Base-by-base conservation (phyloP, 2,888 invertebrate species). In the Plagiodera versicolora region DNA sequence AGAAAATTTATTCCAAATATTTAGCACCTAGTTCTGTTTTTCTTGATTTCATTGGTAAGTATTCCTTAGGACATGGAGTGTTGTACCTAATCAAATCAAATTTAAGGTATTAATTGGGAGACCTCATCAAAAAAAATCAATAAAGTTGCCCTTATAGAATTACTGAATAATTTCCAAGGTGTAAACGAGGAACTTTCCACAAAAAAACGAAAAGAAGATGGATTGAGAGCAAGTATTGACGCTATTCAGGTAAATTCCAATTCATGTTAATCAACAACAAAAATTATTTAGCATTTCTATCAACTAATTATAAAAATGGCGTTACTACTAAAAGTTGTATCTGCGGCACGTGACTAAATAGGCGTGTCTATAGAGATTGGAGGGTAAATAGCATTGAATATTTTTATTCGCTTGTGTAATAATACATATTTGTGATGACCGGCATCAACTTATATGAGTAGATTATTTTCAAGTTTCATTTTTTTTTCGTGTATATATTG, bases 1-100 rank as follows among this genome's bases (percentile, higher is more conserved):
- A 83, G 70, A 87, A 88, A 69, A 77, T 87, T 52, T 89, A 91
- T 78, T 79, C 83, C 28, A 88, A 87, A 73, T 84, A 89, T 72
- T 82, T 87, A 18, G 82, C 84, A 60, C 86, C 88, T 71, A 89
- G 90, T 17, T 87, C 87, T 39, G 81, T 87, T 18, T 77, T 91
- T 50, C 81, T 91, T 32, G 83, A 82, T 63, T 84, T 82, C 77
- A 83, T 84, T 69, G 81, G 85, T 85, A 75, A 79, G 79, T 77
- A 18, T 60, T 50, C 28, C 14, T 60, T 24, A 16, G n/a, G n/a
- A n/a, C 45, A 28, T 9, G 16, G 18, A 11, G 10, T 53, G 47
- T 56, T 9, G n/a, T n/a, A 14, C 28, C 24, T 20, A 56, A 35
- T 39, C 18, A 17, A 51, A 11, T n/a, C 11, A 10, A 32, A 6